Evolutionary conservation across 2,113 vertebrate species (phyloP).

Genomic region (Greenwoodochromis staneri): DNA sequence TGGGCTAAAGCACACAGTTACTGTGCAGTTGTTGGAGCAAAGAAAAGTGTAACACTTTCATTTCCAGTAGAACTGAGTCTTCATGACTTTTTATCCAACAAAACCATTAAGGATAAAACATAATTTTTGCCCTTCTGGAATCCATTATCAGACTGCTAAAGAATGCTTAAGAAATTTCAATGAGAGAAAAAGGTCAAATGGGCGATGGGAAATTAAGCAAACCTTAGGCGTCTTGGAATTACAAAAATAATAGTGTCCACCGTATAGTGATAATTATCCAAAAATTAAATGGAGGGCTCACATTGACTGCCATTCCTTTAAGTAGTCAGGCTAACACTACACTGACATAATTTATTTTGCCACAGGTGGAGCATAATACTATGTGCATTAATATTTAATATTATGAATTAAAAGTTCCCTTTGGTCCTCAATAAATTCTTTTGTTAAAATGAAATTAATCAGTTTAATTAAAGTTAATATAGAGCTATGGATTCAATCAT

Average conservation of each 20-base stretch:
- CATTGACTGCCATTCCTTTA: neutral
- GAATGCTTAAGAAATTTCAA: neutral
- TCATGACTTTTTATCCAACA: neutral
- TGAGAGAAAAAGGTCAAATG: slow-evolving; percentile 3
- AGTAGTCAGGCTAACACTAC: neutral
- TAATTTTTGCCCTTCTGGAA: neutral
- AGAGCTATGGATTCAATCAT: neutral
- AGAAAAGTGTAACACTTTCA: neutral
- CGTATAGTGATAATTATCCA: neutral
- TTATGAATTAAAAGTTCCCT: neutral
- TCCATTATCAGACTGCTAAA: neutral
- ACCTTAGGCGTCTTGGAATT: neutral
- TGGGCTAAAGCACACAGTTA: neutral
- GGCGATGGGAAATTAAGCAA: neutral
- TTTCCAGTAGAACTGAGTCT: neutral
- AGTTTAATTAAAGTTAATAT: neutral
- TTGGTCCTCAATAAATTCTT: neutral
- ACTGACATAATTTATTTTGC: neutral
- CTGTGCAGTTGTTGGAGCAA: neutral
- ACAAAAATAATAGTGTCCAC: neutral
- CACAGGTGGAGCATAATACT: neutral
- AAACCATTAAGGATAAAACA: slow-evolving; percentile 13
- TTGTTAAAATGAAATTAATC: neutral
- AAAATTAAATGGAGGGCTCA: neutral
- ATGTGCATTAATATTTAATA: neutral